phyloP scores from a whole-genome alignment of 37 sponge, comb jelly and placozoan species.

The Amphimedon queenslandica region DNA sequence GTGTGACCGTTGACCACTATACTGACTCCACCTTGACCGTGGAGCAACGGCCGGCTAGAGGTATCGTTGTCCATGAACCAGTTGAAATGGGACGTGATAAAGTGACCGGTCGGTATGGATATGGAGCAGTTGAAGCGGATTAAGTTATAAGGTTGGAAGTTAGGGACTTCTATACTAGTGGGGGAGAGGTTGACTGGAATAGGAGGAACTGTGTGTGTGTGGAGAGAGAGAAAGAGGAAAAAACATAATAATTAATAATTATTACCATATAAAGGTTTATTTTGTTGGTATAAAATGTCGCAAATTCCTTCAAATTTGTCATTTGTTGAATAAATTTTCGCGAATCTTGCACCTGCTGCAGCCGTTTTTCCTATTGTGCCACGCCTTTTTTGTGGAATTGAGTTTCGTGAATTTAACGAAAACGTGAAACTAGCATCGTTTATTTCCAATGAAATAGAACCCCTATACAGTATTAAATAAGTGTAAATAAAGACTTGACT shows the following conservation, averaged over 20 bases:
- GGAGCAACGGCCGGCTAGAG: background rate
- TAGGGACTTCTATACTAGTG: background rate
- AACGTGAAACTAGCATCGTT: too few relatives aligned
- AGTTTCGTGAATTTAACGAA: too few relatives aligned
- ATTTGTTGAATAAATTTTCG: too few relatives aligned
- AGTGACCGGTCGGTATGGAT: background rate
- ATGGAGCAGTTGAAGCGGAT: background rate
- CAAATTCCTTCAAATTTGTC: too few relatives aligned
- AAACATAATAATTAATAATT: background rate
- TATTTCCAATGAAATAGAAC: too few relatives aligned
- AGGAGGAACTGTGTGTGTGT: constrained; percentile 9
- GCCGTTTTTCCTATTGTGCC: too few relatives aligned
- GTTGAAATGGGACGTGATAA: background rate
- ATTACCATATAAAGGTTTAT: background rate
- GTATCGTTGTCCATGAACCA: background rate
- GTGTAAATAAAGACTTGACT: too few relatives aligned
- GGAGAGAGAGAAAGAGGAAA: too few relatives aligned
- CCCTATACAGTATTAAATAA: too few relatives aligned
- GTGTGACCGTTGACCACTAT: background rate
- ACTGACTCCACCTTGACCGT: background rate
- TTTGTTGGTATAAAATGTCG: too few relatives aligned
- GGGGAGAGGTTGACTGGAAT: background rate
- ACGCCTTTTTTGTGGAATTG: too few relatives aligned
- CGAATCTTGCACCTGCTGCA: too few relatives aligned
- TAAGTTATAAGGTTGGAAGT: background rate